Evolutionary conservation across 2,888 invertebrate genomes (phyloP).

Genomic region (Dryococelus australis): DNA sequence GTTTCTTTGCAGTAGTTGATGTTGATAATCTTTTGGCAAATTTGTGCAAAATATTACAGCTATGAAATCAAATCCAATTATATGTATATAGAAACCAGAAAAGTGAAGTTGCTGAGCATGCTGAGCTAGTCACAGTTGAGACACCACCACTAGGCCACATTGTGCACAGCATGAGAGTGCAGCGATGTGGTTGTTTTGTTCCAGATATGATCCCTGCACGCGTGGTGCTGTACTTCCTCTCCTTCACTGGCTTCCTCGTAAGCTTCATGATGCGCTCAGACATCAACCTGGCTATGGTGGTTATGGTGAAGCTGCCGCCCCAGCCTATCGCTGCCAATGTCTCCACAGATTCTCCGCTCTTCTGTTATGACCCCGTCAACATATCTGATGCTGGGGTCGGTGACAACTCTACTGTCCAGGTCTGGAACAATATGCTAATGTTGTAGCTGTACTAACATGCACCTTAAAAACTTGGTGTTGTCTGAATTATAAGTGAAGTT

Average conservation of each 20-base stretch:
- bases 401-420: slow-evolving; percentile 34
- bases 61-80: no score
- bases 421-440: neutral
- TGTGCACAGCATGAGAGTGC: neutral
- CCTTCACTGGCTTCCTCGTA: slow-evolving; percentile 75
- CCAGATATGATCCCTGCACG: slow-evolving; percentile 70
- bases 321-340: slow-evolving; percentile 43
- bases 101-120: neutral
- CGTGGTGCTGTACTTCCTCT: slow-evolving; percentile 72
- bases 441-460: no score
- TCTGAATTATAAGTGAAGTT: no score
- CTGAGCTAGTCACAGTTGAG: neutral
- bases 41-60: no score
- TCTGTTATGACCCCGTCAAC: slow-evolving; percentile 52
- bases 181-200: slow-evolving; percentile 34
- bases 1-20: no score
- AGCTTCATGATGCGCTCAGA: slow-evolving; percentile 81
- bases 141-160: slow-evolving; percentile 17
- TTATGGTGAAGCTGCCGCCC: slow-evolving; percentile 64
- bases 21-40: no score
- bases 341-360: slow-evolving; percentile 46
- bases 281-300: slow-evolving; percentile 74
- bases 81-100: no score
- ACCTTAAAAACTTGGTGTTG: no score
- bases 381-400: slow-evolving; percentile 22